These are phyloP conservation scores for Molossus molossus DNA, from an alignment of 2,797 vertebrate species.

Conservation along the genomic window DNA sequence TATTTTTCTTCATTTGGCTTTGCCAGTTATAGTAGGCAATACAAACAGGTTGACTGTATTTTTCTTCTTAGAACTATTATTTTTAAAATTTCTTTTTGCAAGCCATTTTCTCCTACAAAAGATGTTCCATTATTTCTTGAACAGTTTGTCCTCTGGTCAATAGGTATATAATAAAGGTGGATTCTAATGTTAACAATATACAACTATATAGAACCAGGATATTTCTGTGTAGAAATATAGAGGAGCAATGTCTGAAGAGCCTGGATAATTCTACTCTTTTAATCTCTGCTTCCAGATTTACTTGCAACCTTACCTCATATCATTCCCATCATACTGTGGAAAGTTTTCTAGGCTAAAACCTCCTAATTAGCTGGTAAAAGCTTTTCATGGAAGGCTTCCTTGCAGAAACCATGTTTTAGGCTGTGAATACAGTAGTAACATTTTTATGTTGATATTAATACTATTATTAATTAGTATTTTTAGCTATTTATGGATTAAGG, in stretches of 20 bases:
- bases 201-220: neutral
- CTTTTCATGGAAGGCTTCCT: neutral
- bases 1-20: constrained; percentile 37
- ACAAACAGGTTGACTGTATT: neutral
- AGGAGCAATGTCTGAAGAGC: neutral
- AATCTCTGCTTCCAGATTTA: constrained; percentile 45
- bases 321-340: neutral
- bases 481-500: neutral
- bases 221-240: constrained; percentile 32
- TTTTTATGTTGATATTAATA: constrained; percentile 26
- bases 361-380: constrained; percentile 32
- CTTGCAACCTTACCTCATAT: neutral
- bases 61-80: constrained; percentile 37
- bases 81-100: neutral
- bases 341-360: constrained; percentile 3
- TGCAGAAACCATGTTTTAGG: neutral
- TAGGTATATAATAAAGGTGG: neutral
- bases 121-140: neutral
- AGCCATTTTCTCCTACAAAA: neutral
- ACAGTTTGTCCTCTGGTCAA: neutral
- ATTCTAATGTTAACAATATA: neutral
- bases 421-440: neutral
- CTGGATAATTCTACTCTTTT: constrained; percentile 5
- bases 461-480: constrained; percentile 41
- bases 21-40: neutral